Percentiles rank a stretch among this genome's conserved stretches.
Conservation (phyloP, 2,797 vertebrate species). For the Buceros bicornis region DNA sequence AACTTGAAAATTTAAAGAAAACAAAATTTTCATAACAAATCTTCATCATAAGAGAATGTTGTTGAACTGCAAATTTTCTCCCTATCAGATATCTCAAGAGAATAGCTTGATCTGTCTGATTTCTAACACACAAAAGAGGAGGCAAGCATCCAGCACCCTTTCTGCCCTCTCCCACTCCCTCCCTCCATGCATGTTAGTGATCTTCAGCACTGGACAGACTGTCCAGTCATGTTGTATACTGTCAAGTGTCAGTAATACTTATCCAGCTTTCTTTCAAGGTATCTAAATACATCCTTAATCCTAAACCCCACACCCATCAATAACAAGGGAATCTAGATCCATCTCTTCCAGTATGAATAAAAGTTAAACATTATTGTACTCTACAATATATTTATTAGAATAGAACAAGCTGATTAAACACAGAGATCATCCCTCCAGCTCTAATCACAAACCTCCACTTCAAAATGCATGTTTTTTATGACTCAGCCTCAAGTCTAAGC, state of each 20-base stretch:
- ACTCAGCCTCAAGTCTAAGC: not conserved
- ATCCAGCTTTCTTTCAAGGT: not conserved
- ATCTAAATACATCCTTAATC: not conserved
- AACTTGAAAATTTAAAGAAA: not conserved
- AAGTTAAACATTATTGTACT: not conserved
- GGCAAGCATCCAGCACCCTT: not conserved
- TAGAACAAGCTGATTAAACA: not conserved
- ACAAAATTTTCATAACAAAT: not conserved
- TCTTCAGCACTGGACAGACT: not conserved
- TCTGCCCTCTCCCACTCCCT: not conserved
- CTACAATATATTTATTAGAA: not conserved
- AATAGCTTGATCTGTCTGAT: not conserved
- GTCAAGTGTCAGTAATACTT: not conserved
- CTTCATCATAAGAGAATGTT: not conserved
- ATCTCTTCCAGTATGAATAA: not conserved
- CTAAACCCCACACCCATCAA: not conserved
- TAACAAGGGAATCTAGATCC: not conserved
- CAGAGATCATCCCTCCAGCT: not conserved
- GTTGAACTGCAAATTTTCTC: not conserved
- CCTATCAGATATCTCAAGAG: not conserved
- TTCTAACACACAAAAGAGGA: not conserved
- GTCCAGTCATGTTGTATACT: not conserved
- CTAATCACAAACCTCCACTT: not conserved
- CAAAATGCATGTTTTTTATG: slow-evolving; percentile 12
- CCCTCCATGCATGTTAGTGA: not conserved